phyloP scores from a whole-genome alignment of 2,888 invertebrate genomes.

The Gryllus longicercus region DNA sequence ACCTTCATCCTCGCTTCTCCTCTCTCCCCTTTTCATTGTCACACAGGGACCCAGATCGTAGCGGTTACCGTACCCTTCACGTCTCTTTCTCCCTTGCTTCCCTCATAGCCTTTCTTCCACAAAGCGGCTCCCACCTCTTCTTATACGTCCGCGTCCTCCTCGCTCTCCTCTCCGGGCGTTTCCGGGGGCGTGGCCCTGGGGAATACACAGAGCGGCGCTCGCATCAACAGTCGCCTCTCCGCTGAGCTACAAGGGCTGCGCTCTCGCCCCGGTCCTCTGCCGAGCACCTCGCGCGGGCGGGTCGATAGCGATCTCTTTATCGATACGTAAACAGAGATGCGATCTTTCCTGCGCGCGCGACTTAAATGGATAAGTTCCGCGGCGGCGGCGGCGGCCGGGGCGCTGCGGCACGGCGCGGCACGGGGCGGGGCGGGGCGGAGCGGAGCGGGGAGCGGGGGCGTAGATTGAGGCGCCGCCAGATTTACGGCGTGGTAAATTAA shows the following conservation, averaged over 20 bases:
- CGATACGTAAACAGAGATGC: constrained; percentile 10
- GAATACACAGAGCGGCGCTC: too few species aligned
- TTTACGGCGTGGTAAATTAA: constrained; percentile 17
- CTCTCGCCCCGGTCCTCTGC: neutral
- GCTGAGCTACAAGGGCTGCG: neutral
- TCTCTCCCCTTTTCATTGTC: too few species aligned
- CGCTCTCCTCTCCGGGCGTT: too few species aligned
- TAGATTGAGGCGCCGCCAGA: constrained; percentile 1
- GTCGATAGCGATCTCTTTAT: constrained; percentile 9
- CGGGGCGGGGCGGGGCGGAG: neutral
- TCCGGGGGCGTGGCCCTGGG: too few species aligned
- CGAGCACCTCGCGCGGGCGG: neutral
- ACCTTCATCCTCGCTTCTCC: too few species aligned
- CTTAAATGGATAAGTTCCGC: constrained; percentile 1
- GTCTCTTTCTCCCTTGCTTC: too few species aligned
- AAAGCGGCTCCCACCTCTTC: too few species aligned
- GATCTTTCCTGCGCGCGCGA: neutral
- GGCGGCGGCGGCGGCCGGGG: neutral
- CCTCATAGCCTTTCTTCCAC: neutral
- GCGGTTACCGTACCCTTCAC: too few species aligned
- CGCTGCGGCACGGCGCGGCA: neutral
- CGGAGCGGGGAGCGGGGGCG: neutral
- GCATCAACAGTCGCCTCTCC: constrained; percentile 6
- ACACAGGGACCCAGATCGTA: too few species aligned
- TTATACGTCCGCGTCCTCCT: too few species aligned